These are phyloP conservation scores for Drosophila repleta DNA, from an alignment of 1,140 invertebrate species.

Conservation along the genomic window DNA sequence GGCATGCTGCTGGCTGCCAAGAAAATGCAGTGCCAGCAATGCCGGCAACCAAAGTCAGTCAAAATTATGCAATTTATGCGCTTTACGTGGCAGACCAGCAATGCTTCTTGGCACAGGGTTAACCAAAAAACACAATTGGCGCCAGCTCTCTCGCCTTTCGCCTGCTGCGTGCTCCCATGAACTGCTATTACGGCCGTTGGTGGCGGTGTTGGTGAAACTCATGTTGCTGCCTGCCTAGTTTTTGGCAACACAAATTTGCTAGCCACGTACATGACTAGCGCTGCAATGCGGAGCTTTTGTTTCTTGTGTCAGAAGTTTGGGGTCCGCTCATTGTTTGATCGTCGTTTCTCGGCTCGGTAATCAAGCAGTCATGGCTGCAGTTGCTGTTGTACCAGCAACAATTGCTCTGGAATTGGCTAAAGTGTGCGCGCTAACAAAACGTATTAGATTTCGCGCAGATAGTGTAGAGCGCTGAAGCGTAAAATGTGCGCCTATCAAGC, in stretches of 20 bases:
- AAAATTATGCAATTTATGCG: constrained; percentile 83
- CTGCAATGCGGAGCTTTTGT: constrained; percentile 76
- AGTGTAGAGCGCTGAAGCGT: constrained; percentile 67
- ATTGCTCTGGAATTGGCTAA: constrained; percentile 53
- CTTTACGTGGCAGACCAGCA: constrained; percentile 58
- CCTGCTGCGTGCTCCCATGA: constrained; percentile 33
- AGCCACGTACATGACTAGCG: constrained; percentile 72
- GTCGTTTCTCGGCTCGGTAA: constrained; percentile 15
- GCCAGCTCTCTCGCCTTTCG: constrained; percentile 55
- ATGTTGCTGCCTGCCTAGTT: constrained; percentile 17
- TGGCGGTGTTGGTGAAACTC: constrained; percentile 6
- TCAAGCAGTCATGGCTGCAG: constrained; percentile 15
- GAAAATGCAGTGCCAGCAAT: constrained; percentile 63
- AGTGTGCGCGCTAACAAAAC: constrained; percentile 68
- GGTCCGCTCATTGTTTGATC: constrained; percentile 43
- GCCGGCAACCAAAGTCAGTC: constrained; percentile 70
- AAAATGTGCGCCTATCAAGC: constrained; percentile 80
- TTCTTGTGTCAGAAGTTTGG: constrained; percentile 62
- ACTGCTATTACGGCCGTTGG: constrained; percentile 18
- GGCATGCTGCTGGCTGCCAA: constrained; percentile 37
- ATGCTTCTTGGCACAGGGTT: constrained; percentile 56
- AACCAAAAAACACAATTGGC: constrained; percentile 77
- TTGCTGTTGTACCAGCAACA: constrained; percentile 18
- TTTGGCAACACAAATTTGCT: constrained; percentile 73
- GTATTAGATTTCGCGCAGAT: constrained; percentile 80